Conservation (phyloP, 2,797 vertebrate species). For the Microhierax caerulescens region DNA sequence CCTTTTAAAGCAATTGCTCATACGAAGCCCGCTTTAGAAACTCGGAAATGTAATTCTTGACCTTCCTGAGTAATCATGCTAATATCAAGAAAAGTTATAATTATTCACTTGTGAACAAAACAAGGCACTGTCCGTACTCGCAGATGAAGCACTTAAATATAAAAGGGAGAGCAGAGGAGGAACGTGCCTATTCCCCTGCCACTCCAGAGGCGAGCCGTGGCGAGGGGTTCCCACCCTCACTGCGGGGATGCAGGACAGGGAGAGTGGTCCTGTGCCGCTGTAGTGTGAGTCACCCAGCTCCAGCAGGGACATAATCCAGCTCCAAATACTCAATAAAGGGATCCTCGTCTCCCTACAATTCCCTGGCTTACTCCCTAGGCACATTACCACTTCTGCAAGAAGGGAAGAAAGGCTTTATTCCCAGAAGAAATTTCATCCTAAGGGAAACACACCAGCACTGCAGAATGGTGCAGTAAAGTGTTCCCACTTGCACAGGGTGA, state of each 20-base stretch:
- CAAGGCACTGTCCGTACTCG: not conserved
- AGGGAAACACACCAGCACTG: not conserved
- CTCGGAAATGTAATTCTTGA: constrained; percentile 13
- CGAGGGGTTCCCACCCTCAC: not conserved
- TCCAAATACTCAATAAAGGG: not conserved
- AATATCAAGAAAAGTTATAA: constrained; percentile 16
- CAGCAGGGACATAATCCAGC: not conserved
- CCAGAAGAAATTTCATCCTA: not conserved
- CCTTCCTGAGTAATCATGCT: constrained; percentile 37
- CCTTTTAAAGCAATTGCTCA: constrained; percentile 47
- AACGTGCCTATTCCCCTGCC: not conserved
- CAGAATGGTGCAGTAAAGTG: not conserved
- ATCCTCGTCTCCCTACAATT: not conserved
- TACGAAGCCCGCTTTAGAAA: constrained; percentile 21
- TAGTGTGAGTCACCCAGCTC: not conserved
- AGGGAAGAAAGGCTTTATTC: not conserved
- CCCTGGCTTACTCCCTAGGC: not conserved
- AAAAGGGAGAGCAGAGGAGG: not conserved
- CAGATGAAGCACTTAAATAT: not conserved
- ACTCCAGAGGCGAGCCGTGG: not conserved
- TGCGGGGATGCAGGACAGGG: not conserved
- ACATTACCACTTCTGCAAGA: not conserved
- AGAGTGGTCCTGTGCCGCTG: not conserved
- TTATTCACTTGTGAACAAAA: not conserved
- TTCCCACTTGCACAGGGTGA: not conserved